A percentile compares a stretch with the other conserved stretches of the same genome.
These are phyloP conservation scores for Parasteatoda tepidariorum DNA, from an alignment of 1,140 invertebrate genomes.

Conservation along the genomic window DNA sequence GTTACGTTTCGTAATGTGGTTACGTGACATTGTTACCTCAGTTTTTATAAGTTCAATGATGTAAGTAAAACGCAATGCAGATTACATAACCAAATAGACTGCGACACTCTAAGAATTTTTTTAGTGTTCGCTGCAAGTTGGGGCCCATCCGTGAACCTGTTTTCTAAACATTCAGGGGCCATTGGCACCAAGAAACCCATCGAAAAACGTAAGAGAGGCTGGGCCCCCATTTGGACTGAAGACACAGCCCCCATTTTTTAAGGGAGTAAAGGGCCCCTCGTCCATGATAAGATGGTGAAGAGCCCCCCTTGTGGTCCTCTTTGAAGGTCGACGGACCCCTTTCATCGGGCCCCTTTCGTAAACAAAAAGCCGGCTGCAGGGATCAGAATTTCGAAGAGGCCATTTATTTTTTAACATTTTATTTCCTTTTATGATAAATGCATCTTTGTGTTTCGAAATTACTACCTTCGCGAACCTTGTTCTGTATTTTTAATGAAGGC, in stretches of 20 bases:
- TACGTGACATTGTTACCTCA: too few relatives aligned
- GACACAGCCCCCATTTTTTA: conserved; percentile 37
- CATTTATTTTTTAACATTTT: neutral
- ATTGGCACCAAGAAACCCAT: conserved; percentile 44
- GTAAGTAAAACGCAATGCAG: neutral
- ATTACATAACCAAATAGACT: neutral
- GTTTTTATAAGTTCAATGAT: neutral
- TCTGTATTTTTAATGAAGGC: neutral
- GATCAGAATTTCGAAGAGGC: conserved; percentile 14
- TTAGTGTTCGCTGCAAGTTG: neutral
- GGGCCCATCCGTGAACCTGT: conserved; percentile 25
- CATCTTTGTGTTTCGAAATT: neutral
- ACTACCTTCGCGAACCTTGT: neutral
- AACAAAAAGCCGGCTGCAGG: conserved; percentile 27
- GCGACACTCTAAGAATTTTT: neutral
- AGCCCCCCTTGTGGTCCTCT: conserved; percentile 27
- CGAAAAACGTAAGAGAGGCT: neutral
- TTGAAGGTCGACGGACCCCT: conserved; percentile 47
- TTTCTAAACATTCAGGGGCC: conserved; percentile 52
- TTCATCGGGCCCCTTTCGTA: conserved; percentile 31
- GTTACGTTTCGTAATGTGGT: too few relatives aligned
- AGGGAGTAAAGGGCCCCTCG: conserved; percentile 40
- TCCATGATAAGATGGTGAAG: conserved; percentile 40
- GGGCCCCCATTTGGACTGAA: conserved; percentile 20
- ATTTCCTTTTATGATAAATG: neutral